Evolutionary conservation across 2,888 invertebrate genomes (phyloP).

Genomic region (Pelosia muscerda): DNA sequence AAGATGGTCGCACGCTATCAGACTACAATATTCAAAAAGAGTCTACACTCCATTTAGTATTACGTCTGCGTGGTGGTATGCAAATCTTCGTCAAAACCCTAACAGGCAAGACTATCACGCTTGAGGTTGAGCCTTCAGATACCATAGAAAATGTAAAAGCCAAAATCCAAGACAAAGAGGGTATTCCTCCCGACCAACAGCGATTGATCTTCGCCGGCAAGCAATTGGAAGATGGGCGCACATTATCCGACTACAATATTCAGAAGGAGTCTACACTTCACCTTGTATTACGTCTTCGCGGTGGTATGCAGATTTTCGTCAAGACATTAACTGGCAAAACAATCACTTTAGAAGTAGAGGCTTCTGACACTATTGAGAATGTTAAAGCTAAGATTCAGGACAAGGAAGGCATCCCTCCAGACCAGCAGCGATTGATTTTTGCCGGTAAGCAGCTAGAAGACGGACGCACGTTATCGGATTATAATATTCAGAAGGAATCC

Average conservation of each 20-base stretch:
- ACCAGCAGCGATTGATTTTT: slow-evolving; percentile 42
- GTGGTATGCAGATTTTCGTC: slow-evolving; percentile 47
- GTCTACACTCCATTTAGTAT: slow-evolving; percentile 31
- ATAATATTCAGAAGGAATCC: slow-evolving; percentile 43
- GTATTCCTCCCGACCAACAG: slow-evolving; percentile 47
- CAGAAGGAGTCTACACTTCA: slow-evolving; percentile 41
- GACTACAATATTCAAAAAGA: slow-evolving; percentile 49
- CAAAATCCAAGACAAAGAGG: slow-evolving; percentile 46
- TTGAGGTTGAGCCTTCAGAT: slow-evolving; percentile 40
- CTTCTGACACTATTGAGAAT: slow-evolving; percentile 44
- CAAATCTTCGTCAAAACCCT: slow-evolving; percentile 45
- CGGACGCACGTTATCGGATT: slow-evolving; percentile 31
- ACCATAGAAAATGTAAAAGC: slow-evolving; percentile 47
- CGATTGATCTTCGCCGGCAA: slow-evolving; percentile 46
- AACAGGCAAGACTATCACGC: slow-evolving; percentile 40
- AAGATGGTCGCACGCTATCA: slow-evolving; percentile 34
- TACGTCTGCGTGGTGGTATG: slow-evolving; percentile 46
- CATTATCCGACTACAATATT: slow-evolving; percentile 37
- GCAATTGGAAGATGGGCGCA: slow-evolving; percentile 42
- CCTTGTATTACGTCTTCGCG: slow-evolving; percentile 33
- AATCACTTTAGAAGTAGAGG: slow-evolving; percentile 35
- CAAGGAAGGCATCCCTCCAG: slow-evolving; percentile 43
- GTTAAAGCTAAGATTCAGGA: slow-evolving; percentile 45
- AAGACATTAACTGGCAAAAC: slow-evolving; percentile 42
- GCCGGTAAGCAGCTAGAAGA: slow-evolving; percentile 44